A percentile compares a stretch with the other conserved stretches of the same genome.
These are phyloP conservation scores for Mesochorus sp. DNA, from an alignment of 2,888 invertebrate species.

Conservation along the genomic window DNA sequence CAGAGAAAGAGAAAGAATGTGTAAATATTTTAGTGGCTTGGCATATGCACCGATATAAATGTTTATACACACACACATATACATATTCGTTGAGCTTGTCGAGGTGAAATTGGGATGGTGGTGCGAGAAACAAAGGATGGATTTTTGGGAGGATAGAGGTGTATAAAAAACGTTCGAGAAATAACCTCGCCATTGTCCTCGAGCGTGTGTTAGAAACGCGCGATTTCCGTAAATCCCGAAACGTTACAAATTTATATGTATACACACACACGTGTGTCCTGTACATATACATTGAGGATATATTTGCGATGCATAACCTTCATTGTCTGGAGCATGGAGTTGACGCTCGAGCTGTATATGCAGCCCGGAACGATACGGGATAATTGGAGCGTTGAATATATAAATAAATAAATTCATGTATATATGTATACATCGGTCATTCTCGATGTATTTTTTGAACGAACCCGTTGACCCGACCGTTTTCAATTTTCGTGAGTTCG, in stretches of 20 bases:
- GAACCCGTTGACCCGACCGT: too few species aligned
- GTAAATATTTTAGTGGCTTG: not conserved
- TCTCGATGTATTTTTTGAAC: conserved; percentile 2
- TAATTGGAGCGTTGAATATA: conserved; percentile 34
- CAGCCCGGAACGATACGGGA: conserved; percentile 26
- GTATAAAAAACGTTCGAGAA: conserved; percentile 13
- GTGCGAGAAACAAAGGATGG: not conserved
- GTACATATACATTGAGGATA: not conserved
- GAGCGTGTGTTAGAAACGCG: conserved; percentile 27
- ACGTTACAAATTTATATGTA: conserved; percentile 38
- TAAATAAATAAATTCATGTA: too few species aligned
- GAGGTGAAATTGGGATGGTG: not conserved
- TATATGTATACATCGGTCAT: conserved; percentile 18
- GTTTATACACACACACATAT: not conserved
- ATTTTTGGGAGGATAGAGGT: too few species aligned
- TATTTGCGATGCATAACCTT: not conserved
- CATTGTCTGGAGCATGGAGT: not conserved
- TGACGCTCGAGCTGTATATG: not conserved
- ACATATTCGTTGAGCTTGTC: too few species aligned
- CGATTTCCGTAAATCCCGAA: conserved; percentile 46
- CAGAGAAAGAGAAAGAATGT: not conserved
- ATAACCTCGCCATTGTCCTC: conserved; percentile 34
- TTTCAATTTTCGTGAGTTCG: too few species aligned
- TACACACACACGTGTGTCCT: not conserved
- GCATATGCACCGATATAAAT: not conserved